Evolutionary conservation across 2,888 invertebrate species (phyloP).

Genomic region (Nomada hirtipes): DNA sequence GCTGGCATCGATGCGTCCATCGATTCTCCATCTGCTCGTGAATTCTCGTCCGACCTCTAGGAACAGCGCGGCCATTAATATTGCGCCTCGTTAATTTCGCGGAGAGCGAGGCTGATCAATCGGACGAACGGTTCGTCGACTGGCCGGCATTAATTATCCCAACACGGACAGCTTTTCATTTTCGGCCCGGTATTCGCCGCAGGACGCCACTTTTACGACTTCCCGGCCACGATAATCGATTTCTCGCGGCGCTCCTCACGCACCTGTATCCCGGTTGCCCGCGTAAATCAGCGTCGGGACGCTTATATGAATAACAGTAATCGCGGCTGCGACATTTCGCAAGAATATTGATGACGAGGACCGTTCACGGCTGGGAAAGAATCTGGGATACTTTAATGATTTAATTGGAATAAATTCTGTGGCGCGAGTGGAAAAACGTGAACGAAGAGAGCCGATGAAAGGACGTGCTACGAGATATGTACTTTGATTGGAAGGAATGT

Average conservation of each 20-base stretch:
- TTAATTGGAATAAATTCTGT: conserved; percentile 36
- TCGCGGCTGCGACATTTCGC: conserved; percentile 24
- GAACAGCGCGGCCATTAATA: conserved; percentile 64
- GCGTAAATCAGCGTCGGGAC: conserved; percentile 53
- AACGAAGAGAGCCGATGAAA: background rate
- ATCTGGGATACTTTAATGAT: conserved; percentile 18
- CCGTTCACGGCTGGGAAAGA: no score
- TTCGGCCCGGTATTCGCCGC: conserved; percentile 69
- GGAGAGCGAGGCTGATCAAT: conserved; percentile 70
- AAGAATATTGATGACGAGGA: conserved; percentile 46
- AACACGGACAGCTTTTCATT: conserved; percentile 73
- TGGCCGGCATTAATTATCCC: conserved; percentile 70
- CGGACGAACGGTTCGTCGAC: conserved; percentile 64
- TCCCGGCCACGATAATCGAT: conserved; percentile 64
- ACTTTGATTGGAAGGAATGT: background rate
- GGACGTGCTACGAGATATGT: background rate
- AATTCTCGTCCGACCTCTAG: conserved; percentile 32
- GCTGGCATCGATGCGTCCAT: conserved; percentile 15
- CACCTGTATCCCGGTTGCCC: conserved; percentile 46
- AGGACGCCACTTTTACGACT: conserved; percentile 65
- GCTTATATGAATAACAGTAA: conserved; percentile 52
- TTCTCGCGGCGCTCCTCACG: conserved; percentile 55
- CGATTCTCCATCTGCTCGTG: conserved; percentile 12
- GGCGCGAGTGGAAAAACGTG: background rate
- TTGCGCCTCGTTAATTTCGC: conserved; percentile 66